These are phyloP conservation scores for Aythya baeri DNA, from an alignment of 2,113 vertebrate species.

Conservation along the genomic window DNA sequence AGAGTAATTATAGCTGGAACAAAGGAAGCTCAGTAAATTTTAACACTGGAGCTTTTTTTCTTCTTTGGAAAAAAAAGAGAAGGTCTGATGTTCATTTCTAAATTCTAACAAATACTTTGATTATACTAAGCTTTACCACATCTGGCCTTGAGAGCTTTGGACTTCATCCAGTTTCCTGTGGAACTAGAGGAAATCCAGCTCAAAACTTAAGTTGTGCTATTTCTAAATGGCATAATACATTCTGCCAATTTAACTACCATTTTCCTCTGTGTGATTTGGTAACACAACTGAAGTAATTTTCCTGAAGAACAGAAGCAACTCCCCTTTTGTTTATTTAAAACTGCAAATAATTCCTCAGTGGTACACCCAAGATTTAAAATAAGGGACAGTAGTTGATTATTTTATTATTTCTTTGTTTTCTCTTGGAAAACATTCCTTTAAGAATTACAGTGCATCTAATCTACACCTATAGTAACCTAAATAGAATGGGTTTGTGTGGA, in stretches of 20 bases:
- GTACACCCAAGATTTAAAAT: neutral
- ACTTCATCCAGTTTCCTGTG: neutral
- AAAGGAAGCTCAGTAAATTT: conserved; percentile 8
- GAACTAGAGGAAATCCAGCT: neutral
- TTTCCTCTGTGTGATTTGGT: neutral
- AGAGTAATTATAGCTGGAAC: neutral
- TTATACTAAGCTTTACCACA: neutral
- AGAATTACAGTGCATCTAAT: neutral
- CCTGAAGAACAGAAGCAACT: neutral
- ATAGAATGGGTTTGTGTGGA: neutral
- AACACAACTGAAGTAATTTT: neutral
- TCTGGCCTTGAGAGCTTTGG: neutral
- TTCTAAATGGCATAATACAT: neutral
- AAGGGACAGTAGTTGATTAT: neutral
- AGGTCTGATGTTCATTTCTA: neutral
- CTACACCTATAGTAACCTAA: neutral
- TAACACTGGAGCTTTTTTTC: neutral
- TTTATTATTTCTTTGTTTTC: neutral
- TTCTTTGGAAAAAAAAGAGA: neutral
- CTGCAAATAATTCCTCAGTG: neutral
- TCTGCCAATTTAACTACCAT: neutral
- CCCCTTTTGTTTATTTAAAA: neutral
- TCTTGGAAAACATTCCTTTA: neutral
- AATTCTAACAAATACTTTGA: neutral
- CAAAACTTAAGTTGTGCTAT: neutral